Evolutionary conservation across 2,113 vertebrate genomes (phyloP), one percentile per base, ranked within the genome.

Genomic region (Eptatretus burgeri): DNA sequence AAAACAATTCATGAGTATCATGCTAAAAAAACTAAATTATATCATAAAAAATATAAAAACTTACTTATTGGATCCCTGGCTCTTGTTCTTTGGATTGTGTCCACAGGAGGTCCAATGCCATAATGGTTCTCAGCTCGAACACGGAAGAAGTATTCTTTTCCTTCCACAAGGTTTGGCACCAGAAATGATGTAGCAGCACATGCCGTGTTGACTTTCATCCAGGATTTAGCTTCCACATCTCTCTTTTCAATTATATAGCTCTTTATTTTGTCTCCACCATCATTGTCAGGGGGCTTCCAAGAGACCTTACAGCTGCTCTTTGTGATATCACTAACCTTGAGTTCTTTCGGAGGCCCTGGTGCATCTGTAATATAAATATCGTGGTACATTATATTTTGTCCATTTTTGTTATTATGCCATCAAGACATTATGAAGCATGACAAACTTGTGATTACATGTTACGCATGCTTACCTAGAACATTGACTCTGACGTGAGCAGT

Each of bases 201-300:
- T 63, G 81, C 73, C 27, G 83, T 68, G 72, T 85, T 93, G 50
- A 93, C 89, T 75, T 84, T 98, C 13, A 85, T 88, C 91, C 91
- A 98, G 66, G 89, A 86, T 72, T 89, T 98, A 65, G 86, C 85
- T 66, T 76, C 74, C 64, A 85, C 79, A 1, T 80, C 82, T 71
- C 81, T 95, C 73, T 84, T 87, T 73, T 98, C 91, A 17, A 98
- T 78, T 64, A 82, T 85, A 69, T 98, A 98, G 71, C 85, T 85
- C 75, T 82, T 89, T 67, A 98, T 81, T 70, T 82, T 79, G 51
- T 93, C 83, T 69, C 91, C 91, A 66, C 91, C 91, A 51, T 98
- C 91, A 62, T 81, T 78, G 16, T 80, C 82, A 65, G 91, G 91
- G 69, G 85, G 78, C 71, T 86, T 94, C 91, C 91, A 98, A 60